Conservation (phyloP, 2,888 invertebrate genomes). For the Lochmaea crataegi region DNA sequence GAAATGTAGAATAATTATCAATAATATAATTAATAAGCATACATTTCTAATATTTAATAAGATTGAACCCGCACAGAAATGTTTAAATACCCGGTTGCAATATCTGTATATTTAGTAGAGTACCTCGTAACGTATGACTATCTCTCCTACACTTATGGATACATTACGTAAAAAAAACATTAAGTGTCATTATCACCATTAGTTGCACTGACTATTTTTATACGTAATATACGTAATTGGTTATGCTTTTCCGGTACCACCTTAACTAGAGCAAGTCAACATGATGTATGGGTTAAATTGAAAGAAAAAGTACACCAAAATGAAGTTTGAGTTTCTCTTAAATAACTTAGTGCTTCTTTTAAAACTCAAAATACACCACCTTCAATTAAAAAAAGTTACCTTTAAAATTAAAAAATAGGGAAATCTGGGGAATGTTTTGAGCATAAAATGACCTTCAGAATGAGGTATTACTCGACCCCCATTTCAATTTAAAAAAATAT, state of each 20-base stretch:
- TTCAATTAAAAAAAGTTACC: too few species aligned
- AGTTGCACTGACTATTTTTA: conserved; percentile 16
- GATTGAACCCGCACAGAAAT: conserved; percentile 2
- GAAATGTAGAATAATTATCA: not conserved
- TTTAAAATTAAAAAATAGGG: too few species aligned
- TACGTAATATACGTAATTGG: not conserved
- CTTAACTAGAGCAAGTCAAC: not conserved
- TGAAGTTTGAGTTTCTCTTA: too few species aligned
- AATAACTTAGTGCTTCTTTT: too few species aligned
- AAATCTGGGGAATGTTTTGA: too few species aligned
- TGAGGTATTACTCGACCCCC: too few species aligned
- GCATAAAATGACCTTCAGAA: too few species aligned
- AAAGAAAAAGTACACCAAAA: too few species aligned
- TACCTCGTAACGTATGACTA: not conserved
- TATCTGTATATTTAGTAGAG: not conserved
- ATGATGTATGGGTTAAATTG: too few species aligned
- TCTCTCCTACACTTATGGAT: not conserved
- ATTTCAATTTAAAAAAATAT: too few species aligned
- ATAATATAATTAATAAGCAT: not conserved
- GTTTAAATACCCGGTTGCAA: not conserved
- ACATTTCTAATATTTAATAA: not conserved
- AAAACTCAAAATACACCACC: too few species aligned
- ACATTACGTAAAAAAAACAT: conserved; percentile 22
- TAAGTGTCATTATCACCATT: conserved; percentile 27
- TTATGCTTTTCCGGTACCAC: not conserved